phyloP scores from a whole-genome alignment of 2,888 invertebrate genomes.

The Caenorhabditis doughertyi region DNA sequence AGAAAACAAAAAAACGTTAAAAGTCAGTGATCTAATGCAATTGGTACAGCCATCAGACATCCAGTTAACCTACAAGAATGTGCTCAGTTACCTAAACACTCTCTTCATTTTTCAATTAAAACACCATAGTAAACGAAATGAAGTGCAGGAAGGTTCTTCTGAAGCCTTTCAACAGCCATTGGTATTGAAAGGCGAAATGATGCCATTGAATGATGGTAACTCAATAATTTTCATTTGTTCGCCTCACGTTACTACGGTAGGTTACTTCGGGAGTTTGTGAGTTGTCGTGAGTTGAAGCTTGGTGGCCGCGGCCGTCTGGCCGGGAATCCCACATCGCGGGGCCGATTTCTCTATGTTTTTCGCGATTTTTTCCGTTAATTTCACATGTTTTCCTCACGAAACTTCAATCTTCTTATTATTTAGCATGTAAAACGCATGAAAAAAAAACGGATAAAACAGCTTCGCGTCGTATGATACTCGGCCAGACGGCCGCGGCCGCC shows the following conservation, averaged over 20 bases:
- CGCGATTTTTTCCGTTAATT: too few relatives aligned
- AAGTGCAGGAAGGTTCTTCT: slow-evolving; percentile 64
- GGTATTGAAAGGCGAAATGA: slow-evolving; percentile 75
- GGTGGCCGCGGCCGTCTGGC: too few relatives aligned
- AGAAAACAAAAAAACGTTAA: slow-evolving; percentile 76
- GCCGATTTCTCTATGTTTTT: too few relatives aligned
- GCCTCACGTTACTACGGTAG: slow-evolving; percentile 79
- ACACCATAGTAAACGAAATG: slow-evolving; percentile 71
- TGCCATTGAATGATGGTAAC: slow-evolving; percentile 75
- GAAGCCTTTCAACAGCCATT: slow-evolving; percentile 72
- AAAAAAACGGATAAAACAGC: too few relatives aligned
- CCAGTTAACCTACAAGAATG: slow-evolving; percentile 79
- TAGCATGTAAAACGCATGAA: too few relatives aligned
- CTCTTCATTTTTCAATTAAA: slow-evolving; percentile 80
- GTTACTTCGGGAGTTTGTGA: too few relatives aligned
- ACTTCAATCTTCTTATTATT: too few relatives aligned
- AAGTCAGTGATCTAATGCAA: slow-evolving; percentile 78
- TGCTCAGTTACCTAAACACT: slow-evolving; percentile 78
- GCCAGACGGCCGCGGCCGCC: too few relatives aligned
- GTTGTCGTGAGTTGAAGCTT: too few relatives aligned
- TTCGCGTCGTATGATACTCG: too few relatives aligned
- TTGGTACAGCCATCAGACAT: slow-evolving; percentile 79
- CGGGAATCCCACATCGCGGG: too few relatives aligned
- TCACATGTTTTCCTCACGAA: too few relatives aligned
- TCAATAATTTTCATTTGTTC: slow-evolving; percentile 80